A percentile compares a stretch with the other conserved stretches of the same genome.
These are phyloP conservation scores for Gobionotothen gibberifrons DNA, from an alignment of 2,797 vertebrate genomes.

Conservation along the genomic window DNA sequence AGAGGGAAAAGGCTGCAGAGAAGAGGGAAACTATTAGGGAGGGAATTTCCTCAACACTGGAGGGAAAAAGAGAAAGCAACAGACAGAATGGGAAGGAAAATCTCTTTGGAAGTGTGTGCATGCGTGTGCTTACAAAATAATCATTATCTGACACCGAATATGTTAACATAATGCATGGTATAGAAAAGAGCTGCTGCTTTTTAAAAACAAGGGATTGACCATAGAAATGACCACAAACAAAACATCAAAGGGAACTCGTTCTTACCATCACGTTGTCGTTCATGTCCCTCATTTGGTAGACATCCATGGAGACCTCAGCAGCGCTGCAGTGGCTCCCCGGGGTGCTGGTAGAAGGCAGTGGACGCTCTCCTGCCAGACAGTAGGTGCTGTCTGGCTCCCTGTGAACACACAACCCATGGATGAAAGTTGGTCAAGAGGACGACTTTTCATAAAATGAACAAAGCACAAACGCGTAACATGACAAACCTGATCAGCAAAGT, in stretches of 20 bases:
- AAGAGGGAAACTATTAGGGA: conserved; percentile 82
- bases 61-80: conserved; percentile 67
- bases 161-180: background rate
- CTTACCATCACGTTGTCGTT: conserved; percentile 93
- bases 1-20: conserved; percentile 78
- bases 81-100: conserved; percentile 71
- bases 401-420: conserved; percentile 32
- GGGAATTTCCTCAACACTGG: conserved; percentile 75
- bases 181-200: background rate
- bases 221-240: background rate
- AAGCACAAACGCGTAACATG: background rate
- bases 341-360: conserved; percentile 73
- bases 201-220: background rate
- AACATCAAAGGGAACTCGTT: background rate
- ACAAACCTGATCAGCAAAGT: conserved; percentile 1
- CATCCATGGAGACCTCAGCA: conserved; percentile 89
- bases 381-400: conserved; percentile 99
- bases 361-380: conserved; percentile 81
- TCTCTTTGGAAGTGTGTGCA: background rate
- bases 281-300: conserved; percentile 94
- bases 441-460: background rate
- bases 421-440: background rate
- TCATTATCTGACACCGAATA: background rate
- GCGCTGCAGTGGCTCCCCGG: conserved; percentile 73
- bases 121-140: conserved; percentile 2